Base-by-base conservation (phyloP, 2,113 vertebrate genomes). In the Oreamnos americanus region DNA sequence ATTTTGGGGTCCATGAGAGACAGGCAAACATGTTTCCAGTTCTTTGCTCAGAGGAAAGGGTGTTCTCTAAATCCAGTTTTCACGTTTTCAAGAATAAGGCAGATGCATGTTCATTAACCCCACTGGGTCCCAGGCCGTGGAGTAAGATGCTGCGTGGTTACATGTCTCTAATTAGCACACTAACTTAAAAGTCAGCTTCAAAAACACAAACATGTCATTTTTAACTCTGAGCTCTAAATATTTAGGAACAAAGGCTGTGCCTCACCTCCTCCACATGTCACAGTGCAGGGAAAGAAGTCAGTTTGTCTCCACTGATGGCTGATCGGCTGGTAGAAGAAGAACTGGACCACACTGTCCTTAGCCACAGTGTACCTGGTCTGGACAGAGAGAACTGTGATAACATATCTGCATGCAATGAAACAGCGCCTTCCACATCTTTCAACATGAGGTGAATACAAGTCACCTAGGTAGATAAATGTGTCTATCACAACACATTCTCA, bases 251-350 rank as follows among this genome's bases (percentile, higher is more conserved):
- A 58, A 14, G 87, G 67, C 21, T 16, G 30, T 87, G 92, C 76
- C 99, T 99, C 94, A 99, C 99, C 99, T 99, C 99, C 99, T 98
- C 99, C 99, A 84, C 99, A 99, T 0, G 99, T 99, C 86, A 99
- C 99, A 1, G 99, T 99, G 95, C 99, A 99, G 49, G 99, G 99
- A 93, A 99, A 99, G 98, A 99, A 99, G 85, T 99, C 99, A 0
- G 99, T 99, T 83, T 99, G 99, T 94, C 99, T 98, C 99, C 99
- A 99, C 83, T 99, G 99, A 49, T 99, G 99, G 96, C 99, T 99
- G 98, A 99, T 99, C 60, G 99, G 99, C 97, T 99, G 99, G 98
- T 99, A 99, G 97, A 99, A 99, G 71, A 99, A 99, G 98, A 99
- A 99, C 93, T 99, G 99, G 95, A 99, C 98, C 91, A 99, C 96